phyloP scores from a whole-genome alignment of 1,140 invertebrate species.

The Nasonia longicornis region DNA sequence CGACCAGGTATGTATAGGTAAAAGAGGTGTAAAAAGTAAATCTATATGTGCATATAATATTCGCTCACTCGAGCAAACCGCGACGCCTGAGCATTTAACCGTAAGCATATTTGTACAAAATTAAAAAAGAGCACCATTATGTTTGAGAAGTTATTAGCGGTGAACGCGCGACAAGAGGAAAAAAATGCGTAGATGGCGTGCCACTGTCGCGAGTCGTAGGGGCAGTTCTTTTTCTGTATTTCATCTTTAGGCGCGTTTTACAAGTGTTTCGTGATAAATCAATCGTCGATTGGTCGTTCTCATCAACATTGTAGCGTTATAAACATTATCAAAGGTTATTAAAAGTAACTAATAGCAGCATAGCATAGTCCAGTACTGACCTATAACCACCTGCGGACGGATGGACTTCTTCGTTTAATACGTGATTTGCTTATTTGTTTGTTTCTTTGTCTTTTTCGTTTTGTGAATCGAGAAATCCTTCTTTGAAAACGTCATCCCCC shows the following conservation, averaged over 20 bases:
- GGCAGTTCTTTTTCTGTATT: slow-evolving; percentile 47
- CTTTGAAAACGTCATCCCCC: slow-evolving; percentile 35
- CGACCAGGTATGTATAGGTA: neutral
- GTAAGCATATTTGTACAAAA: slow-evolving; percentile 35
- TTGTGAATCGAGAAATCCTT: slow-evolving; percentile 36
- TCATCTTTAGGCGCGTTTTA: slow-evolving; percentile 47
- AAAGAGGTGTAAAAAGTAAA: neutral
- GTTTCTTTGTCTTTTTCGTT: slow-evolving; percentile 18
- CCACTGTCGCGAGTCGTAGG: slow-evolving; percentile 21
- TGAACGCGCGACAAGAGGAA: slow-evolving; percentile 12
- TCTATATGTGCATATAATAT: neutral
- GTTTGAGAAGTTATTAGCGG: neutral
- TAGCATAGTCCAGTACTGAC: slow-evolving; percentile 69
- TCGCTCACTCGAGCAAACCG: neutral
- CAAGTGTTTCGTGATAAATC: slow-evolving; percentile 49
- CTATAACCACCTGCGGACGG: slow-evolving; percentile 69
- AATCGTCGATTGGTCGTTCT: slow-evolving; percentile 37
- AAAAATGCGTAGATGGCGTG: slow-evolving; percentile 40
- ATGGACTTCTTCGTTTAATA: slow-evolving; percentile 52
- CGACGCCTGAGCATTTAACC: neutral
- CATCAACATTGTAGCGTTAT: slow-evolving; percentile 29
- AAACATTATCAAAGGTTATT: slow-evolving; percentile 46
- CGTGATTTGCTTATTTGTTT: neutral
- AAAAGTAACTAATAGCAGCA: slow-evolving; percentile 67
- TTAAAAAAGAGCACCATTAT: slow-evolving; percentile 42